Evolutionary conservation across 1,140 invertebrate genomes (phyloP).

Genomic region (Eriocheir sinensis): DNA sequence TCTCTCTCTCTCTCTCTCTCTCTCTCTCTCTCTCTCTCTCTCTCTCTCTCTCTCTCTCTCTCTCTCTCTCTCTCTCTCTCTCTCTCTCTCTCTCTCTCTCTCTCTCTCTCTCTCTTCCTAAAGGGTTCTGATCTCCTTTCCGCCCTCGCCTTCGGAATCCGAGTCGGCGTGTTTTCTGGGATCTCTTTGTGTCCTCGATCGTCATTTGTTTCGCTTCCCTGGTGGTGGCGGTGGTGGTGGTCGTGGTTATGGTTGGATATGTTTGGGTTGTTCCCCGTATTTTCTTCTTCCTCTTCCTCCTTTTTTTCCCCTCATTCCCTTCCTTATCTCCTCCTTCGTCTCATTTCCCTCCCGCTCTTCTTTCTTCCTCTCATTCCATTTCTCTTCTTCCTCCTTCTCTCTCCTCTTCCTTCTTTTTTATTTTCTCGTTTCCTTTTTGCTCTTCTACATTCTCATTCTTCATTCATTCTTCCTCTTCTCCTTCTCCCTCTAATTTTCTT

Average conservation of each 20-base stretch:
- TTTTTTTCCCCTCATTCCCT: too few relatives aligned
- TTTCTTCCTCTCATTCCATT: too few relatives aligned
- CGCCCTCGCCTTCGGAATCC: not conserved
- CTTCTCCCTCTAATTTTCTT: too few relatives aligned
- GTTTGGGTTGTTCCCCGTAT: not conserved
- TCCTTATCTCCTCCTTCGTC: too few relatives aligned
- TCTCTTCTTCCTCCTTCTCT: too few relatives aligned
- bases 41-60: conserved; percentile 37
- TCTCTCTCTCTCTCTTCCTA: not conserved
- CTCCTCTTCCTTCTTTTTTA: too few relatives aligned
- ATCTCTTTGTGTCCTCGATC: too few relatives aligned
- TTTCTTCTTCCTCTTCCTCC: not conserved
- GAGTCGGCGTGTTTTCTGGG: too few relatives aligned
- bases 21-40: conserved; percentile 37
- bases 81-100: conserved; percentile 37
- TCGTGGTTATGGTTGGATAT: not conserved
- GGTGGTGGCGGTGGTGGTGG: not conserved
- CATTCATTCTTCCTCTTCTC: too few relatives aligned
- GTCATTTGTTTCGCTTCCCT: not conserved
- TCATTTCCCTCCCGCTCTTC: too few relatives aligned
- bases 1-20: conserved; percentile 29
- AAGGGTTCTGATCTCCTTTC: not conserved
- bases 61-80: conserved; percentile 37
- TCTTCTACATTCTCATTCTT: too few relatives aligned
- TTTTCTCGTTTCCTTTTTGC: too few relatives aligned